These are phyloP conservation scores for Anthrax anthrax DNA, from an alignment of 2,888 invertebrate species.

Conservation along the genomic window DNA sequence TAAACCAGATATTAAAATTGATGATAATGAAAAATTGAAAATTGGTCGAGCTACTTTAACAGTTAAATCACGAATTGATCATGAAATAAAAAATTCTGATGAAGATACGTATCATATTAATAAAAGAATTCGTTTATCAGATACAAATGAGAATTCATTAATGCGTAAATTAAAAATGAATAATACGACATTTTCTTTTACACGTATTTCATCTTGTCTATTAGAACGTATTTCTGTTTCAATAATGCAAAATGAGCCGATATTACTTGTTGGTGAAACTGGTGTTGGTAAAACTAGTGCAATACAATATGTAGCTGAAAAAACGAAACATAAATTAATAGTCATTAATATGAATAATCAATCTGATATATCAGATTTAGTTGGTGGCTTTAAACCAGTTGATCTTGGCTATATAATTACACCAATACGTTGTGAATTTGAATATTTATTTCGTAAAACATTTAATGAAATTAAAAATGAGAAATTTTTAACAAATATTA, in stretches of 20 bases:
- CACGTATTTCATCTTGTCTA: conserved; percentile 62
- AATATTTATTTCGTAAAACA: conserved; percentile 63
- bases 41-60: conserved; percentile 53
- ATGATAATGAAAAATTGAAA: conserved; percentile 36
- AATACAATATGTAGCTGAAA: conserved; percentile 78
- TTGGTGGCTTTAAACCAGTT: conserved; percentile 95
- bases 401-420: conserved; percentile 70
- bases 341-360: conserved; percentile 99
- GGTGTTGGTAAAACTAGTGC: conserved; percentile 97
- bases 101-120: not conserved
- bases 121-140: not conserved
- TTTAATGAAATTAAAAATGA: conserved; percentile 63
- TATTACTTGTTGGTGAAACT: conserved; percentile 92
- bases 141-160: not conserved
- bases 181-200: conserved; percentile 58
- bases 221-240: conserved; percentile 82
- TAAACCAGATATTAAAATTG: conserved; percentile 58
- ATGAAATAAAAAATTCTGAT: not conserved
- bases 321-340: conserved; percentile 68
- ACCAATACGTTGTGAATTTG: conserved; percentile 72
- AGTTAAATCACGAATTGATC: not conserved
- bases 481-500: conserved; percentile 68
- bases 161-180: conserved; percentile 23
- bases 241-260: conserved; percentile 70
- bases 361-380: conserved; percentile 88